Evolutionary conservation across 1,140 invertebrate genomes (phyloP).

Genomic region (Oryzaephilus surinamensis): DNA sequence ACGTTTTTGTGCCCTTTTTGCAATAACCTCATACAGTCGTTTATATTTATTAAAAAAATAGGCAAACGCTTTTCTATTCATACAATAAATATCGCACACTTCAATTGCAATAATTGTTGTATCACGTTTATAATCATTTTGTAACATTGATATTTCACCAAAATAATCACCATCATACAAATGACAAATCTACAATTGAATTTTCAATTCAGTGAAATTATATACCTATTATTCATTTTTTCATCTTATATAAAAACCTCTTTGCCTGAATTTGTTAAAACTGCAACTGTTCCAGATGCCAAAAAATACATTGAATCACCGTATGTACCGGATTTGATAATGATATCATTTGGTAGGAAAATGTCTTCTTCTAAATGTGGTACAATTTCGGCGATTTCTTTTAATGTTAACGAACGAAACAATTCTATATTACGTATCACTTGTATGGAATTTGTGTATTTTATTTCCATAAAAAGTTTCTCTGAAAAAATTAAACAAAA

Average conservation of each 20-base stretch:
- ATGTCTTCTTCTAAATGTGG: constrained; percentile 21
- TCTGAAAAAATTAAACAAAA: no score
- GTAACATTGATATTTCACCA: constrained; percentile 36
- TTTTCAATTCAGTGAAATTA: not conserved
- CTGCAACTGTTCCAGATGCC: constrained; percentile 43
- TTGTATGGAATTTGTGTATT: no score
- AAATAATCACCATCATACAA: constrained; percentile 30
- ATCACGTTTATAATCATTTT: constrained; percentile 40
- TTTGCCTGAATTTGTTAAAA: constrained; percentile 47
- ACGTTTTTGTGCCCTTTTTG: no score
- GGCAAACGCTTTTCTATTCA: constrained; percentile 41
- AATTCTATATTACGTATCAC: no score
- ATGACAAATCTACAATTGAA: constrained; percentile 22
- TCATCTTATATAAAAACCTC: no score
- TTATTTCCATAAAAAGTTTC: no score
- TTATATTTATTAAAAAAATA: no score
- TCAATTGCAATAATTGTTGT: constrained; percentile 44
- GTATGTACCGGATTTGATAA: constrained; percentile 42
- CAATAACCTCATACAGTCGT: no score
- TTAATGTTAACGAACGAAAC: no score
- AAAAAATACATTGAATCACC: constrained; percentile 52
- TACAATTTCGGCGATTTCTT: constrained; percentile 17
- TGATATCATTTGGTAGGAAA: constrained; percentile 28
- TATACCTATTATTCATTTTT: no score
- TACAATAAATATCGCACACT: constrained; percentile 41